A percentile compares a stretch with the other conserved stretches of the same genome.
phyloP scores from a whole-genome alignment of 2,888 invertebrate genomes.

The Lasius fuliginosus region DNA sequence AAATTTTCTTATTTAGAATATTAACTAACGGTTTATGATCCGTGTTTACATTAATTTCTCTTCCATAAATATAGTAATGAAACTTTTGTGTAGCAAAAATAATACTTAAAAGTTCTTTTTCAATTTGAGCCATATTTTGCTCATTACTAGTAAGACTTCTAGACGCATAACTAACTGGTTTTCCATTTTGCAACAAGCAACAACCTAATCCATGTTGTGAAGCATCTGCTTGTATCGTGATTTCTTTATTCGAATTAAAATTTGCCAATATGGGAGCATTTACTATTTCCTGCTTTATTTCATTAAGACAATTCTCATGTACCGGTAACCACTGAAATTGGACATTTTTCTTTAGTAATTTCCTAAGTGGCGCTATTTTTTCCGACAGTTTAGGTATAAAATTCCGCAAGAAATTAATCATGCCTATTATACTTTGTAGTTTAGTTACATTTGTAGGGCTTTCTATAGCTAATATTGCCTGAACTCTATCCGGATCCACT shows the following conservation, averaged over 20 bases:
- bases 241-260: background rate
- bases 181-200: background rate
- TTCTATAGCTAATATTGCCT: background rate
- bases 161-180: slow-evolving; percentile 3
- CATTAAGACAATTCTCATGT: background rate
- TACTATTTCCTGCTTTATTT: background rate
- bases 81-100: background rate
- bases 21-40: background rate
- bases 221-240: background rate
- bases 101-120: background rate
- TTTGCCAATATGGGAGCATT: background rate
- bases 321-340: background rate
- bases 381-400: background rate
- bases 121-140: slow-evolving; percentile 2
- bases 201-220: background rate
- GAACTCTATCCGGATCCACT: background rate
- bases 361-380: background rate
- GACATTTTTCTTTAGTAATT: background rate
- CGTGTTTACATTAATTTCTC: background rate
- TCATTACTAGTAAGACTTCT: background rate
- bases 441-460: background rate
- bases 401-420: background rate
- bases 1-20: background rate
- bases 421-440: background rate
- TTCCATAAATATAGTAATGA: slow-evolving; percentile 1